Base-by-base conservation (phyloP, 2,113 vertebrate species). In the Mystacornis crossleyi region DNA sequence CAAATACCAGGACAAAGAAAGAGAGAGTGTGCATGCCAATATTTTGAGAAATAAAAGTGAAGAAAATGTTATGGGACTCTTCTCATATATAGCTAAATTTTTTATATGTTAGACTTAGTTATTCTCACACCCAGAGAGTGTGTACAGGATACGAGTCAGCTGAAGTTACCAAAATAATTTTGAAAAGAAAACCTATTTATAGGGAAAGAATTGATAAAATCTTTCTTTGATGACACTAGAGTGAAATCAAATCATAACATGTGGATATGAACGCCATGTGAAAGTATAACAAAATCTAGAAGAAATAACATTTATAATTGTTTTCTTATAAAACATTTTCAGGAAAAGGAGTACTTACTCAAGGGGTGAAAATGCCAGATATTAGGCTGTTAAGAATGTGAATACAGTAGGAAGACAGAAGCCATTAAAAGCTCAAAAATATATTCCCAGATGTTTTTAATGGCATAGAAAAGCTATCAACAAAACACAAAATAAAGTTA, bases 321-420 rank as follows among this genome's bases (percentile, higher is more conserved):
- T 95, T 97, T 97, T 93, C 92, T 93, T 86, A 95, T 62, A 92
- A 97, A 97, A 95, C 82, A 95, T 70, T 93, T 94, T 95, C 94
- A 96, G 96, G 96, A 96, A 97, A 93, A 66, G 54, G 62, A 95
- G 18, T 92, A 90, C 89, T 93, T 95, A 90, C 47, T 86, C 45
- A 90, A 80, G 64, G 18, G 67, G 38, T 62, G 75, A 92, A 94
- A 95, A 93, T 78, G 54, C 54, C 94, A 95, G 89, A 70, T 89
- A 97, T 45, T 77, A 86, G 54, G 71, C 58, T 95, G 88, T 92
- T 96, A 89, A 90, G 74, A 86, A 92, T 73, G 71, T 55, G 88
- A 95, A 83, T 93, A 90, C 89, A 92, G 96, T 81, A 92, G 93
- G 70, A 96, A 86, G 88, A 95, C 82, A 96, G 92, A 89, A 97